Conservation (phyloP, 2,888 invertebrate species). For the Tetheella fluctuosa region DNA sequence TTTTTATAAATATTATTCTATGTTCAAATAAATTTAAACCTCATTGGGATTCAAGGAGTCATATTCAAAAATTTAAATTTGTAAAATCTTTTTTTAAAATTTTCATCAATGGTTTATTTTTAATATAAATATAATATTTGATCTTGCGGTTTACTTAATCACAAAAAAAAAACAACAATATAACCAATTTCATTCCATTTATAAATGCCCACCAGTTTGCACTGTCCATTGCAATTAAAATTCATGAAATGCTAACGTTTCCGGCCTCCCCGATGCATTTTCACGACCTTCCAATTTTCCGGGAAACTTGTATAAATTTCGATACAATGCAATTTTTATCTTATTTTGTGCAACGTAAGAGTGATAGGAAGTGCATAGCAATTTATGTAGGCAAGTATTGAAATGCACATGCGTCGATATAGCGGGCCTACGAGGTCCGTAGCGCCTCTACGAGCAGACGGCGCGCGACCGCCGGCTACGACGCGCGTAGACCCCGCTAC, state of each 20-base stretch:
- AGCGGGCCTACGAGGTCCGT: slow-evolving; percentile 46
- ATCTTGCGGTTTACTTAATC: neutral
- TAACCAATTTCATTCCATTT: neutral
- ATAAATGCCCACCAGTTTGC: neutral
- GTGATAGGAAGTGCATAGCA: slow-evolving; percentile 34
- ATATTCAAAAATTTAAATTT: no score
- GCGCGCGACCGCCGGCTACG: slow-evolving; percentile 69
- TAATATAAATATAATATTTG: no score
- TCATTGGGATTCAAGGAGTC: no score
- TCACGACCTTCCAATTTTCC: slow-evolving; percentile 57
- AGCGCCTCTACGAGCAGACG: slow-evolving; percentile 71
- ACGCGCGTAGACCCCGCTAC: slow-evolving; percentile 67
- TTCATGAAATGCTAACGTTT: slow-evolving; percentile 66
- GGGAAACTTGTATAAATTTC: slow-evolving; percentile 18
- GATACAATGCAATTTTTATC: slow-evolving; percentile 28
- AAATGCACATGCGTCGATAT: slow-evolving; percentile 78
- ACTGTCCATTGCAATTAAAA: slow-evolving; percentile 46
- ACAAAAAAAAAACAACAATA: neutral
- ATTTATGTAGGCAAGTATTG: slow-evolving; percentile 25
- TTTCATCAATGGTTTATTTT: no score
- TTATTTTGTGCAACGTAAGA: slow-evolving; percentile 38
- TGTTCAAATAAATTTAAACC: no score
- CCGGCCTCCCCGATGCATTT: slow-evolving; percentile 59
- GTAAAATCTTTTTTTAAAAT: no score
- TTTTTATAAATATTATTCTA: no score